Conservation (phyloP, 2,888 invertebrate species). For the Philonicus albiceps region DNA sequence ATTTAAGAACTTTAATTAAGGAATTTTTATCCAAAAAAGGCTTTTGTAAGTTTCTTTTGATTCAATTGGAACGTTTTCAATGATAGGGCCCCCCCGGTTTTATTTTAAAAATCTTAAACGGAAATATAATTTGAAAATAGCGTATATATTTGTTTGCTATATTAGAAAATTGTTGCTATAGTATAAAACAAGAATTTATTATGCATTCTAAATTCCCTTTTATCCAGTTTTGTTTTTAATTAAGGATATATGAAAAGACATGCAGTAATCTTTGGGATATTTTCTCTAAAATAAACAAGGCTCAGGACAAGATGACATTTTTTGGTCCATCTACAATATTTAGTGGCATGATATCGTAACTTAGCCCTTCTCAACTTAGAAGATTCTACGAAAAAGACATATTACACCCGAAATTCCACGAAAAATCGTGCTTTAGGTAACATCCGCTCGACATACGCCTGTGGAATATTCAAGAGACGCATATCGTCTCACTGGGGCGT, state of each 20-base stretch:
- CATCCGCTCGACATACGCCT: constrained; percentile 12
- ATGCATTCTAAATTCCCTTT: background rate
- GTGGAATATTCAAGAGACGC: constrained; percentile 12
- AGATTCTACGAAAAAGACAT: background rate
- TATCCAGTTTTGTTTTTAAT: background rate
- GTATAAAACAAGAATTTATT: background rate
- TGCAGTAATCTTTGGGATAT: background rate
- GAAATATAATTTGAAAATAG: background rate
- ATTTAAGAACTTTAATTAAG: too few relatives aligned
- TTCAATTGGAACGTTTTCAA: too few relatives aligned
- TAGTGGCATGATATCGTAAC: background rate
- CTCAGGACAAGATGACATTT: background rate
- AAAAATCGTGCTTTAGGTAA: constrained; percentile 5
- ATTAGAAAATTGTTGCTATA: background rate
- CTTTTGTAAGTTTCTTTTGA: too few relatives aligned
- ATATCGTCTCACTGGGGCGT: background rate
- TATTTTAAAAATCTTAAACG: too few relatives aligned
- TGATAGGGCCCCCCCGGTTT: too few relatives aligned
- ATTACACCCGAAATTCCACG: background rate
- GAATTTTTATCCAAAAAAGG: too few relatives aligned
- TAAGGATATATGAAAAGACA: background rate
- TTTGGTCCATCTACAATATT: background rate
- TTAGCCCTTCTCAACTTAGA: background rate
- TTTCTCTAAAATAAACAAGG: background rate
- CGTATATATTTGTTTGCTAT: background rate